Evolutionary conservation across 2,888 invertebrate genomes (phyloP), one percentile per base, ranked within the genome.

Genomic region (Lithophane socia): DNA sequence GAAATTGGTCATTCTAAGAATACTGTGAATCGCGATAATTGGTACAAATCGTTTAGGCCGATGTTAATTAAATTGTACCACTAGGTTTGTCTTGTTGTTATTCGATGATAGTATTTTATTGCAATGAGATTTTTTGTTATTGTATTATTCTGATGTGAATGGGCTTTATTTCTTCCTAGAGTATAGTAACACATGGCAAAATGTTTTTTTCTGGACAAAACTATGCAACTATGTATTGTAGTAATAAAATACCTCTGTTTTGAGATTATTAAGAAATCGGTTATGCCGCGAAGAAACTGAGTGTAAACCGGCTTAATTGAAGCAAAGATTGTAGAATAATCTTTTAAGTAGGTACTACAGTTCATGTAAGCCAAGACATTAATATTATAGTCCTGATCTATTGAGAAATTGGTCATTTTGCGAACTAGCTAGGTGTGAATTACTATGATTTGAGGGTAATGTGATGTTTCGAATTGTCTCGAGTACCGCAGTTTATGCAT

Each of bases 1-100:
- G 81, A 82, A 88, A 87, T 85, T 84, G 83, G 79, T 83, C 76
- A 85, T 73, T 86, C 75, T 68, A 37, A 63, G 56, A 72, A 72
- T 7, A 44, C 52, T 70, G 71, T 75, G 76, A 77, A 82, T 73
- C 21, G 54, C n/a, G n/a, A 71, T 71, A 58, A 67, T 67, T 80
- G 52, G 1, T 58, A 49, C 56, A 29, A 66, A 58, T 29, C 29
- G 29, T 29, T 29, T 29, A 29, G 29, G 29, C 56, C 71, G 13
- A 13, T 70, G 13, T 16, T 16, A 16, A 16, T n/a, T n/a, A 29
- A 60, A 47, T 69, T 63, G 13, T n/a, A 52, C 2, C 1, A 8
- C n/a, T 52, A 13, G 1, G 4, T 37, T 47, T 47, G 7, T 2
- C 65, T 66, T 54, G 8, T 37, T 0, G 1, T 12, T 29, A n/a